phyloP scores from a whole-genome alignment of 2,888 invertebrate genomes.

The Eudasyphora cyanicolor region DNA sequence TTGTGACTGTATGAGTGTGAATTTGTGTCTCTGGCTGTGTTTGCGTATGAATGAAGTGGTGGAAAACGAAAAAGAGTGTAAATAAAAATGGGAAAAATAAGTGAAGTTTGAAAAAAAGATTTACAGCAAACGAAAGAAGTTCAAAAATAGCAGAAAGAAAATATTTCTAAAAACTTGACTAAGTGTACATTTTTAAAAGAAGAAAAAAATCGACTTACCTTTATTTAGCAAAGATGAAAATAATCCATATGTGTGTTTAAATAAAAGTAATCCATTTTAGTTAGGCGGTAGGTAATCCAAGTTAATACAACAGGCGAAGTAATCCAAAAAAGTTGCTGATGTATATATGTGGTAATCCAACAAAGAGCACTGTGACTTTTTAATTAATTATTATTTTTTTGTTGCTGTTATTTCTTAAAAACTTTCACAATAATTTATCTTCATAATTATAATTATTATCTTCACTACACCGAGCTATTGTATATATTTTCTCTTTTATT shows the following conservation, averaged over 20 bases:
- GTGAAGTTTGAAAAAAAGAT: background rate
- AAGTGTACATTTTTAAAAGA: background rate
- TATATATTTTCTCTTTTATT: constrained; percentile 48
- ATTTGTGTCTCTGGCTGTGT: background rate
- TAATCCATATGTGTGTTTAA: constrained; percentile 24
- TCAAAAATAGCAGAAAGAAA: background rate
- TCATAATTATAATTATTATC: constrained; percentile 2
- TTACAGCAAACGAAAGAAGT: background rate
- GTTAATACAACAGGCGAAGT: background rate
- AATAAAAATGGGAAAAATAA: constrained; percentile 1
- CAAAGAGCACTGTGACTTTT: background rate
- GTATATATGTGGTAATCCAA: background rate
- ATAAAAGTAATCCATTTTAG: constrained; percentile 17
- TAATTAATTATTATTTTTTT: constrained; percentile 7
- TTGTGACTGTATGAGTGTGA: background rate
- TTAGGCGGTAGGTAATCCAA: background rate
- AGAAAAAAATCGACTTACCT: constrained; percentile 8
- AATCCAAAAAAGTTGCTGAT: constrained; percentile 13
- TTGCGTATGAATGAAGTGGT: constrained; percentile 5
- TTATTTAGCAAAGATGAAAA: background rate
- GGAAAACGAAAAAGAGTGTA: background rate
- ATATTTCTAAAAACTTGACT: background rate
- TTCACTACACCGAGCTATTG: background rate
- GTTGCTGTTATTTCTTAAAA: background rate
- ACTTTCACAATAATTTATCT: constrained; percentile 61